Base-by-base conservation (phyloP, 1,140 invertebrate genomes). In the Zaprionus ornatus region DNA sequence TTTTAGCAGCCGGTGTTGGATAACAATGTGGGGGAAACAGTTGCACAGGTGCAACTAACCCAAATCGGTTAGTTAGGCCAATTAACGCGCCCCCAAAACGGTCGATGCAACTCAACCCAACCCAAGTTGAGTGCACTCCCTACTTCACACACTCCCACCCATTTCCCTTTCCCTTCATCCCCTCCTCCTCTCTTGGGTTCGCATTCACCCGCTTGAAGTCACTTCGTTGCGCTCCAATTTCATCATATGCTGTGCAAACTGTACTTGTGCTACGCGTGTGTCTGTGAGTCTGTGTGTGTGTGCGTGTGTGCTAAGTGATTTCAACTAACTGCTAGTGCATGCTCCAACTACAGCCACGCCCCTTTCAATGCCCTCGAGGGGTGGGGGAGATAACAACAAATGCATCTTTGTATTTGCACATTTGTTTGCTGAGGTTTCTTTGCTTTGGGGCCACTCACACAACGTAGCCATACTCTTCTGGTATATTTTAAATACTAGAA, bases 261-360 rank as follows among this genome's bases (percentile, higher is more conserved):
- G 40, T 40, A 40, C 25, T 40, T 15, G 13, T n/a, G 6, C n/a
- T 55, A 25, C 9, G 12, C 13, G 3, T 19, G n/a, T 42, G 23
- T 25, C 0, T 42, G 3, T 19, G n/a, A 27, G 23, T 25, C 0
- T 42, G 9, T 60, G 19, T 50, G 29, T 32, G 27, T 50, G 6
- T 63, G 17, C 54, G 50, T 68, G 48, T 54, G 29, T 72, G 68
- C 56, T 76, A 76, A 72, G 37, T 72, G 68, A 54, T 62, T 72
- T 55, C 27, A 40, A 65, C 52, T 70, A 70, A 59, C 27, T 60
- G 56, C 64, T 68, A 69, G 29, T 61, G 64, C 64, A 61, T 61
- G 71, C 64, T 27, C 15, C 32, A 45, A 15, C 67, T 59, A 52
- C 72, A 74, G 72, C 66, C 72, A 74, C 72, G 32, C 72, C 72